Conservation (phyloP, 2,797 vertebrate genomes). For the Scolopax rusticola region DNA sequence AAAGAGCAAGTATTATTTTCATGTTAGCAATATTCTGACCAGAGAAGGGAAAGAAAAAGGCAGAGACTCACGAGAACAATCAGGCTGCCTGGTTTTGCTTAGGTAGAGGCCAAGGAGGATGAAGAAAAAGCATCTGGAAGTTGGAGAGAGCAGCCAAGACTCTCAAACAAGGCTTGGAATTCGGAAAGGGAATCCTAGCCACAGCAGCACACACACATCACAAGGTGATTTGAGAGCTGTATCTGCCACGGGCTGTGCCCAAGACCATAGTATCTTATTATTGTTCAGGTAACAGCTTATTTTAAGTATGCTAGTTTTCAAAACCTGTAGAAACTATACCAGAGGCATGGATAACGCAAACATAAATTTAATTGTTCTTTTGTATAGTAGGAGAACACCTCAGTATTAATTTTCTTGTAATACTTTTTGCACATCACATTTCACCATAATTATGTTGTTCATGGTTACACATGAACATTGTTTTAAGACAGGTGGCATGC, state of each 20-base stretch:
- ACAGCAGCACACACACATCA: background rate
- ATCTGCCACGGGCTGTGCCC: background rate
- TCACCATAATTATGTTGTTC: background rate
- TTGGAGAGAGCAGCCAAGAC: background rate
- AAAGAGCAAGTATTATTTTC: background rate
- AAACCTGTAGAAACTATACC: background rate
- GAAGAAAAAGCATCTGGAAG: background rate
- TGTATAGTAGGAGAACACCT: background rate
- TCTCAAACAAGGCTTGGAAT: background rate
- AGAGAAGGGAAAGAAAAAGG: background rate
- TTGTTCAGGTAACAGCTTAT: background rate
- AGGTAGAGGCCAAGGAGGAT: background rate
- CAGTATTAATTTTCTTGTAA: background rate
- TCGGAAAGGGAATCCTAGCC: background rate
- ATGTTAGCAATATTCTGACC: background rate
- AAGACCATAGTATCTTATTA: background rate
- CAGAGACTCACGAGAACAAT: background rate
- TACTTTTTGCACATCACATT: background rate
- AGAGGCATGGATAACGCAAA: background rate
- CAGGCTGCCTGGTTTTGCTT: background rate
- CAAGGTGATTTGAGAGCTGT: fast-evolving
- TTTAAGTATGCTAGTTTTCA: background rate
- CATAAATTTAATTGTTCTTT: background rate
- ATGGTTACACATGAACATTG: background rate
- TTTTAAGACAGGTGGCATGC: background rate